phyloP scores from a whole-genome alignment of 1,140 invertebrate genomes.

The Episyrphus balteatus region DNA sequence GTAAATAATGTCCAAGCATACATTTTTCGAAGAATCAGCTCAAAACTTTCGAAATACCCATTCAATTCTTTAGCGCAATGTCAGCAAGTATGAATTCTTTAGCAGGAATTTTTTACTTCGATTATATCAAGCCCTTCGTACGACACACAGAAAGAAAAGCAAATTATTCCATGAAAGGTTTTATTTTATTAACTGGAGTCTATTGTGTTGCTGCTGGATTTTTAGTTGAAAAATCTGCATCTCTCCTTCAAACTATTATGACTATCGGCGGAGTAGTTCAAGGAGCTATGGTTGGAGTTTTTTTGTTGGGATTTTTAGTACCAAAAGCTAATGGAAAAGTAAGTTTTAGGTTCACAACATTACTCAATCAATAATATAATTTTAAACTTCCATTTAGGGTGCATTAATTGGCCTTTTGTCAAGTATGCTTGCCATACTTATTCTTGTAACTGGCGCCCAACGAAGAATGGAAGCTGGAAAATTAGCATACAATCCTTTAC shows the following conservation, averaged over 20 bases:
- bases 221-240: constrained; percentile 48
- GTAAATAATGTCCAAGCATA: constrained; percentile 10
- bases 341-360: constrained; percentile 13
- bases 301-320: constrained; percentile 61
- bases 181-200: constrained; percentile 42
- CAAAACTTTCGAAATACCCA: no score
- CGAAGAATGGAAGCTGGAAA: constrained; percentile 8
- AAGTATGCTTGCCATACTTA: constrained; percentile 53
- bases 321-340: constrained; percentile 52
- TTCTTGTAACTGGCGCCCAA: constrained; percentile 66
- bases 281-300: constrained; percentile 59
- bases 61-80: constrained; percentile 48
- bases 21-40: no score
- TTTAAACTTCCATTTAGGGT: constrained; percentile 10
- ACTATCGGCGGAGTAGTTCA: constrained; percentile 48
- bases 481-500: constrained; percentile 32
- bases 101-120: constrained; percentile 63
- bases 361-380: not conserved
- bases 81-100: constrained; percentile 63
- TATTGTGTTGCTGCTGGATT: constrained; percentile 50
- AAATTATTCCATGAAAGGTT: constrained; percentile 51
- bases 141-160: constrained; percentile 42
- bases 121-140: constrained; percentile 45
- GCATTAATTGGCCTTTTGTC: constrained; percentile 53
- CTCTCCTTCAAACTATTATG: constrained; percentile 47